A percentile compares a stretch with the other conserved stretches of the same genome.
Evolutionary conservation across 2,797 vertebrate genomes (phyloP).

Genomic region (Microhierax caerulescens): DNA sequence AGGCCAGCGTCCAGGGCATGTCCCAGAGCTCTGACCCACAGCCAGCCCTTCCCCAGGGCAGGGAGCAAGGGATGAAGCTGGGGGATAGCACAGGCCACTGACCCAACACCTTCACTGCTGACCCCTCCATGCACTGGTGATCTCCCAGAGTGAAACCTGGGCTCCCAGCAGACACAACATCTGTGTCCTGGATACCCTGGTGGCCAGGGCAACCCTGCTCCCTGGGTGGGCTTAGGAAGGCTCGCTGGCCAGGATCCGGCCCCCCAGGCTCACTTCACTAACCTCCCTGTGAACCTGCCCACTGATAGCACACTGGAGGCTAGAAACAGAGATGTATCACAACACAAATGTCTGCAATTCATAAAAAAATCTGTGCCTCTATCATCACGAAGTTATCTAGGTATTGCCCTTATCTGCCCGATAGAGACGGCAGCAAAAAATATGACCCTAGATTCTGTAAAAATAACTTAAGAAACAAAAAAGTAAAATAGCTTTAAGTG

Average conservation of each 20-base stretch:
- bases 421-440: not conserved
- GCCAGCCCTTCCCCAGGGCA: not conserved
- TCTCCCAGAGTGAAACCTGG: not conserved
- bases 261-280: not conserved
- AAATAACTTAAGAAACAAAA: not conserved
- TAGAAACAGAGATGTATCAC: not conserved
- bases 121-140: accelerated
- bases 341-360: not conserved
- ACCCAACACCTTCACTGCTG: not conserved
- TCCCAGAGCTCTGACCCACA: no score
- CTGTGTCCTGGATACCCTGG: no score
- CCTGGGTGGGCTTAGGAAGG: not conserved
- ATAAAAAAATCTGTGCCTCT: accelerated
- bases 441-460: accelerated
- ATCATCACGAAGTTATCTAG: no score
- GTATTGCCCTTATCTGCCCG: not conserved
- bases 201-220: accelerated
- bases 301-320: not conserved
- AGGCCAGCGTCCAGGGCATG: accelerated
- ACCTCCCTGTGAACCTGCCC: not conserved
- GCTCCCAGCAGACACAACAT: not conserved
- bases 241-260: accelerated
- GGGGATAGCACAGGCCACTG: accelerated
- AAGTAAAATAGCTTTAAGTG: not conserved
- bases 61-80: not conserved